Evolutionary conservation across 2,113 vertebrate genomes (phyloP), one percentile per base, ranked within the genome.

Genomic region (Plecotus auritus): DNA sequence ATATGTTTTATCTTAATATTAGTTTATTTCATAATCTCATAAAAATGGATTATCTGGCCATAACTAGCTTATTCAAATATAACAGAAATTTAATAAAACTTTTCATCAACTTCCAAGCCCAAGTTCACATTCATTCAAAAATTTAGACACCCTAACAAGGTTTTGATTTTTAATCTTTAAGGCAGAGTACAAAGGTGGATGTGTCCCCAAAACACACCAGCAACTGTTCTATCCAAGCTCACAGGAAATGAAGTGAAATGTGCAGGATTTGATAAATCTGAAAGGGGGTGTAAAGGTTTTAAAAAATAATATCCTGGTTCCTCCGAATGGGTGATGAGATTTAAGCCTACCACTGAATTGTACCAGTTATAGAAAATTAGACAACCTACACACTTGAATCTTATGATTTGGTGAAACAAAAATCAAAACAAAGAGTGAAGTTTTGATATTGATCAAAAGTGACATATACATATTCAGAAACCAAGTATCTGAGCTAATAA

Each of bases 161-260:
- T 97, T 91, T 93, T 93, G 20, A 90, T 91, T 96, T 88, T 95
- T 40, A 74, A 30, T 72, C 90, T 97, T 94, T 80, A 98, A 96
- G 96, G 97, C 86, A 97, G 70, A 97, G 83, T 85, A 76, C 78
- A 96, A 98, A 97, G 67, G 91, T 95, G 73, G 94, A 91, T 96
- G 94, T 95, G 93, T 97, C 91, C 94, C 94, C 86, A 88, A 98
- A 98, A 91, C 93, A 95, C 56, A 95, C 88, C 89, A 96, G 90
- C 97, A 98, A 95, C 95, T 98, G 90, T 91, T 97, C 90, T 97
- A 96, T 86, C 91, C 91, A 88, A 95, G 77, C 93, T 96, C 97
- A 98, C 94, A 98, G 97, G 95, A 98, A 98, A 98, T 97, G 97
- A 97, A 97, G 90, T 84, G 92, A 98, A 96, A 91, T 96, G 96